These are phyloP conservation scores for Lonchura striata DNA, from an alignment of 2,113 vertebrate genomes.

Conservation along the genomic window DNA sequence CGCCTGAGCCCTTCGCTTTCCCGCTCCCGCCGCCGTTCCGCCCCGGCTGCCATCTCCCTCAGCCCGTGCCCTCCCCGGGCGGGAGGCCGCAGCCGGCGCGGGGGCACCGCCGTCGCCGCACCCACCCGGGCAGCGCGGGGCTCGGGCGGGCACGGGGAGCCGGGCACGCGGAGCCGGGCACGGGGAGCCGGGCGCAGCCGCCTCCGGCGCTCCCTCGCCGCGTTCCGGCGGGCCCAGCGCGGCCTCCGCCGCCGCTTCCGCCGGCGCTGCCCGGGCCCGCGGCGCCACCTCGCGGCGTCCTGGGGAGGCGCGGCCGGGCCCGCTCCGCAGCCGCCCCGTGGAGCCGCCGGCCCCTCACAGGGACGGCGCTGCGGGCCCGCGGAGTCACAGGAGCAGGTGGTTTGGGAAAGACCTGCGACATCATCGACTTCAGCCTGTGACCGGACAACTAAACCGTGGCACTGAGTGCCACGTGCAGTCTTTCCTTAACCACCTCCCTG, in stretches of 20 bases:
- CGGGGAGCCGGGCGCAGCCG: rapidly evolving
- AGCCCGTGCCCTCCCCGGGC: not conserved
- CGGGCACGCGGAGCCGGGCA: rapidly evolving
- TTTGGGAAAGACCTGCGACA: not conserved
- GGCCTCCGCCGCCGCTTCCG: not conserved
- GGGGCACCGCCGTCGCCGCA: not conserved
- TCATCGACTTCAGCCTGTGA: not conserved
- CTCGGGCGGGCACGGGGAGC: not conserved
- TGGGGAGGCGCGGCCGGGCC: rapidly evolving
- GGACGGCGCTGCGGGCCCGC: rapidly evolving
- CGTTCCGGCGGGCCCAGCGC: not conserved
- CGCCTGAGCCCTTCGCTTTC: not conserved
- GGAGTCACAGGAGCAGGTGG: rapidly evolving
- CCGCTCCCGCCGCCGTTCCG: not conserved
- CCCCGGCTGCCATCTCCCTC: not conserved
- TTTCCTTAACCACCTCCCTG: not conserved
- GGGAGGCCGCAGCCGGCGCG: not conserved
- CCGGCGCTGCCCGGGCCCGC: not conserved
- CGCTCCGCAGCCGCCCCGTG: rapidly evolving
- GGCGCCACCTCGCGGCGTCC: not conserved
- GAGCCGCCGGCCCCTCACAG: rapidly evolving
- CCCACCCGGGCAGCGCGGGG: not conserved
- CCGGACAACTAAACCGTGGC: not conserved
- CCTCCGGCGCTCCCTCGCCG: rapidly evolving
- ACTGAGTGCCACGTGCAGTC: not conserved